These are phyloP conservation scores for Halictus ligatus DNA, from an alignment of 2,888 invertebrate genomes.

Conservation along the genomic window DNA sequence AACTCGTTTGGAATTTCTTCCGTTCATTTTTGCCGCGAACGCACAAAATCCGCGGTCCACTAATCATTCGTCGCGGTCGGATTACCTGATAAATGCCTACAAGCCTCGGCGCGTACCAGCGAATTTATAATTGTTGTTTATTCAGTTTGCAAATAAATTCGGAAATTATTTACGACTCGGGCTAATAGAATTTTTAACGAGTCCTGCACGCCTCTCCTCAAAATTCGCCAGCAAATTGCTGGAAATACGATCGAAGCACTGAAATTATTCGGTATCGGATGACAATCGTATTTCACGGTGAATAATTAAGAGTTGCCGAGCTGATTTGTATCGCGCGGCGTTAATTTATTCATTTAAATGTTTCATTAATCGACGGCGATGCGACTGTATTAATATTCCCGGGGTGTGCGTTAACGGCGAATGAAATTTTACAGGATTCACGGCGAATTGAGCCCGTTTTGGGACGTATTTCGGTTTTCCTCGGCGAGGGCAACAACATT, in stretches of 20 bases:
- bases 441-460: neutral
- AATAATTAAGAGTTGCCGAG: neutral
- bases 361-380: neutral
- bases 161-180: neutral
- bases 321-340: slow-evolving; percentile 8
- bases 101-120: neutral
- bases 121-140: neutral
- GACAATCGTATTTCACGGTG: neutral
- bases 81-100: neutral
- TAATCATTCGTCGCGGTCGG: neutral
- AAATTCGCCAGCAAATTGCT: neutral
- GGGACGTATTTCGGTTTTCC: neutral
- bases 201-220: neutral
- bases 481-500: slow-evolving; percentile 18
- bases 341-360: neutral
- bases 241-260: neutral
- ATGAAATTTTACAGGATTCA: neutral
- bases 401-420: neutral
- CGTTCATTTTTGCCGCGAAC: neutral
- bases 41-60: neutral
- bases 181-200: neutral
- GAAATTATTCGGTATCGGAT: neutral
- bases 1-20: neutral
- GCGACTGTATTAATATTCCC: neutral
- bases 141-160: neutral